phyloP scores from a whole-genome alignment of 2,888 invertebrate species.

The Brachyptera risi region DNA sequence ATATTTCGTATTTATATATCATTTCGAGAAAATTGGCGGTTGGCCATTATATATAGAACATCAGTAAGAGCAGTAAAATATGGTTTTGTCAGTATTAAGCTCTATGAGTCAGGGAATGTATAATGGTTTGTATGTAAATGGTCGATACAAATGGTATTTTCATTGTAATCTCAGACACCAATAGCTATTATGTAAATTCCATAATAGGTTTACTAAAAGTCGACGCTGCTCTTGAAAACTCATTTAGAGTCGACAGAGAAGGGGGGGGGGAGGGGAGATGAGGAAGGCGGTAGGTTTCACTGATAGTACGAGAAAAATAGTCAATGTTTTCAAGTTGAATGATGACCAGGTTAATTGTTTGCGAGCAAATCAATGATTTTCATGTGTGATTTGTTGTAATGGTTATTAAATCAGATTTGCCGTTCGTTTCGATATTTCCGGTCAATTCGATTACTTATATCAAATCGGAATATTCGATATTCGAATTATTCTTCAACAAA shows the following conservation, averaged over 20 bases:
- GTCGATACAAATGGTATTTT: conserved; percentile 8
- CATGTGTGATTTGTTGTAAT: conserved; percentile 2
- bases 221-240: background rate
- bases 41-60: background rate
- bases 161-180: conserved; percentile 12
- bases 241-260: background rate
- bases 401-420: too few species aligned
- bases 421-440: too few species aligned
- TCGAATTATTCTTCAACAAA: too few species aligned
- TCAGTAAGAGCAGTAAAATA: background rate
- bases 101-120: background rate
- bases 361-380: background rate
- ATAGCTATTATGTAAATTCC: conserved; percentile 5
- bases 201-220: conserved; percentile 5
- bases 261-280: background rate
- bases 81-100: conserved; percentile 1
- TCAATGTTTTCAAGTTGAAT: background rate
- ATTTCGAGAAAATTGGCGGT: background rate
- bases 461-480: too few species aligned
- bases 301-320: background rate
- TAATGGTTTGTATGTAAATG: background rate
- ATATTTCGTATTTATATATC: background rate
- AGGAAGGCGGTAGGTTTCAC: background rate
- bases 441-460: too few species aligned
- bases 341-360: background rate